A percentile compares a stretch with the other conserved stretches of the same genome.
Evolutionary conservation across 2,113 vertebrate genomes (phyloP).

Genomic region (Noturus placidus): DNA sequence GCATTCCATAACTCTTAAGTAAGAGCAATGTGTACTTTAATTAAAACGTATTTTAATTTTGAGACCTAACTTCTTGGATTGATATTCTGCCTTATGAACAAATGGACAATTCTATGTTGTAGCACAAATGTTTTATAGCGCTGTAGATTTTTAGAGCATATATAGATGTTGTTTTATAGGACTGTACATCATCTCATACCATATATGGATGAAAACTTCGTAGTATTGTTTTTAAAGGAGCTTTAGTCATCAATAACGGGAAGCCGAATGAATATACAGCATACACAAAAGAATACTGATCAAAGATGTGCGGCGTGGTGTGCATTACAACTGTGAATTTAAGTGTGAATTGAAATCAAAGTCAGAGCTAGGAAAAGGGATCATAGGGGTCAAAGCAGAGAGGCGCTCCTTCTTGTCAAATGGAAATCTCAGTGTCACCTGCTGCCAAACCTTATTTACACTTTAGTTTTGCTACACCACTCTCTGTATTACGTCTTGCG

Average conservation of each 20-base stretch:
- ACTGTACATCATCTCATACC: neutral
- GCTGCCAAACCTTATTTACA: constrained; percentile 8
- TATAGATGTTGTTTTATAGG: neutral
- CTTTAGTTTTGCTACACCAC: neutral
- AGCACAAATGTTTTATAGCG: neutral
- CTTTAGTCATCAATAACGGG: neutral
- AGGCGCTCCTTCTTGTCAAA: neutral
- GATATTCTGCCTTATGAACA: neutral
- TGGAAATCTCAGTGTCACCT: constrained; percentile 8
- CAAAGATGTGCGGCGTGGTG: constrained; percentile 6
- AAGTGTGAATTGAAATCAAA: constrained; percentile 23
- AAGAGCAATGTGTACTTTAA: neutral
- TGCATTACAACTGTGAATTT: neutral
- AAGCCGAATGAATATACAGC: neutral
- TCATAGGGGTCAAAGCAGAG: neutral
- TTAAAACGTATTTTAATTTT: neutral
- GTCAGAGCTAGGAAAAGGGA: constrained; percentile 6
- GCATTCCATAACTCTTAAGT: constrained; percentile 14
- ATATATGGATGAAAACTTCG: neutral
- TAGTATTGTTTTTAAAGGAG: neutral
- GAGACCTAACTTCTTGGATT: neutral
- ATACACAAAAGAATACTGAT: constrained; percentile 32
- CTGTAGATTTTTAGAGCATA: neutral
- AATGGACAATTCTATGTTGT: neutral
- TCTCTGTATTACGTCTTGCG: neutral